Base-by-base conservation (phyloP, 1,140 invertebrate genomes). In the Oedothorax gibbosus region DNA sequence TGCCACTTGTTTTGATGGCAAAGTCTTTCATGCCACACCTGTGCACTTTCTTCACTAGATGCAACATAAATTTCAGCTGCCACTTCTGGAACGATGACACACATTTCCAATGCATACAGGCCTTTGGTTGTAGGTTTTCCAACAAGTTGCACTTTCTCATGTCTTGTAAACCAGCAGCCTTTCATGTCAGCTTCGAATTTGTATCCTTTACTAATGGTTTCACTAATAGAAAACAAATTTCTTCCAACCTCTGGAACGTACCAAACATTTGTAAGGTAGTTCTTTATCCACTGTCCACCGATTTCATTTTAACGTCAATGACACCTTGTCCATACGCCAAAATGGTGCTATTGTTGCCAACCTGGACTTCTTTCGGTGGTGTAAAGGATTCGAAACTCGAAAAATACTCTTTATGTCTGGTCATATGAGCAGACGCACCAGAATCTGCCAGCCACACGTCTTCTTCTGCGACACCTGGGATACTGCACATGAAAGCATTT, bases 371-470 rank as follows among this genome's bases (percentile, higher is more conserved):
- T 62, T 62, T 62, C 18, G 57, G 57, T 15, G 18, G 12, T 15
- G 57, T 12, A 62, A 62, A 62, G 12, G 57, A 18, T 18, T 62
- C 57, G 6, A 62, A 62, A 62, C 18, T 18, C 6, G 18, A 18
- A 18, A 62, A 62, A 62, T 62, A 62, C 12, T 9, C 15, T 49
- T 69, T 69, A 35, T 35, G 12, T 35, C 21, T 49, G 14, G 66
- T 69, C 66, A 50, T 69, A 15, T 69, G 66, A 69, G 12, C 66
- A 50, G 35, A 50, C 49, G 66, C 66, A 35, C 20, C 66, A 69
- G 20, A 35, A 12, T 69, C 66, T 49, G 35, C 35, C 8, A 69
- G 20, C 66, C 20, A 69, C 14, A 49, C 18, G 14, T 69, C 66
- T 6, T 51, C 53, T 53, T 71, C 50, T 51, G 50, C 14, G 35